Percentiles rank a stretch among this genome's conserved stretches.
Evolutionary conservation across 2,113 vertebrate species (phyloP).

Genomic region (Chunga burmeisteri): DNA sequence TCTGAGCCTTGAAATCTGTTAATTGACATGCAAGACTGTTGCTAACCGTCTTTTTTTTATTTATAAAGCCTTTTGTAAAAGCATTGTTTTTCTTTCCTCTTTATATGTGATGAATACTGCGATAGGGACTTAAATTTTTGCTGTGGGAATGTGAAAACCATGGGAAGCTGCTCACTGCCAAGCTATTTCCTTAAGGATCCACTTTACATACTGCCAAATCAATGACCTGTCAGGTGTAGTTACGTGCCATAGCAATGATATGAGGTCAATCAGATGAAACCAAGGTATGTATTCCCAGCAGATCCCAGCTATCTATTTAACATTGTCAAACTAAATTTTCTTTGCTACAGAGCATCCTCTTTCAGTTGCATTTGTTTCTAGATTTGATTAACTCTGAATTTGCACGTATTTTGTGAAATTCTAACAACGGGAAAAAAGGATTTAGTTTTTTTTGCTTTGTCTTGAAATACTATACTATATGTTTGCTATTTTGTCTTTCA

Average conservation of each 20-base stretch:
- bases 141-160: slow-evolving; percentile 9
- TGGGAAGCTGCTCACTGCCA: slow-evolving; percentile 3
- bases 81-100: not conserved
- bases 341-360: not conserved
- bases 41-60: not conserved
- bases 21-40: not conserved
- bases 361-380: not conserved
- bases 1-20: not conserved
- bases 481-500: not conserved
- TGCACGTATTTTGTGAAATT: not conserved
- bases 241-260: slow-evolving; percentile 6
- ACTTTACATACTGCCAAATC: slow-evolving; percentile 14
- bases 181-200: slow-evolving; percentile 21
- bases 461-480: not conserved
- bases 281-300: slow-evolving; percentile 41
- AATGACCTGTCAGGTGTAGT: slow-evolving; percentile 52
- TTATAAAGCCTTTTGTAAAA: not conserved
- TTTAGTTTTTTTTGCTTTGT: not conserved
- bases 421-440: not conserved
- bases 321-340: slow-evolving; percentile 13
- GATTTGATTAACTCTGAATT: not conserved
- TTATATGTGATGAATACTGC: not conserved
- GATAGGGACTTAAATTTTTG: not conserved
- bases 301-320: slow-evolving; percentile 16
- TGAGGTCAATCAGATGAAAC: slow-evolving; percentile 46